These are phyloP conservation scores for Amblyteles armatorius DNA, from an alignment of 2,888 invertebrate species.

Conservation along the genomic window DNA sequence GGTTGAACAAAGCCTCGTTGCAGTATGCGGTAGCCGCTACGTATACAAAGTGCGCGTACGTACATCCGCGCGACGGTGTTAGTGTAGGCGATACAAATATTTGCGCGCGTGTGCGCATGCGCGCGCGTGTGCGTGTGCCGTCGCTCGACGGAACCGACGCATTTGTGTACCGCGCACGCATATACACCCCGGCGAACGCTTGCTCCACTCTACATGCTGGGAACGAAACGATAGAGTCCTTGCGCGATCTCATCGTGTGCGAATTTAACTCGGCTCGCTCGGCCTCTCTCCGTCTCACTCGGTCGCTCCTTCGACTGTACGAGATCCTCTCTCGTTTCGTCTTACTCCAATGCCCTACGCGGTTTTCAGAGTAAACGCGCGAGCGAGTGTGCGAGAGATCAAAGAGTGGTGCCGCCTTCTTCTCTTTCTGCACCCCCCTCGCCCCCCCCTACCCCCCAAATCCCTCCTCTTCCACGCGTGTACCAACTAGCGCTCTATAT, in stretches of 20 bases:
- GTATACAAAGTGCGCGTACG: background rate
- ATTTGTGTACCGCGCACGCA: slow-evolving; percentile 12
- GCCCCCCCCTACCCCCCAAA: too few relatives aligned
- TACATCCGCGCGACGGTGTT: background rate
- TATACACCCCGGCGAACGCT: background rate
- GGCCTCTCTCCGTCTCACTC: slow-evolving; percentile 5
- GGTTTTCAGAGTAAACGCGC: slow-evolving; percentile 60
- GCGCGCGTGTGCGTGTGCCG: background rate
- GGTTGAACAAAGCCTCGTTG: slow-evolving; percentile 72
- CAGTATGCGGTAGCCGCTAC: slow-evolving; percentile 6
- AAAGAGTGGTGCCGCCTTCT: slow-evolving; percentile 78
- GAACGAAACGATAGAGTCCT: slow-evolving; percentile 73
- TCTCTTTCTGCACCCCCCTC: slow-evolving; percentile 69
- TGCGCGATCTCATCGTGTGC: slow-evolving; percentile 69
- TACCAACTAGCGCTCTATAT: slow-evolving; percentile 42
- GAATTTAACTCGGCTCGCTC: slow-evolving; percentile 59
- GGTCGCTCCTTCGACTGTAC: slow-evolving; percentile 29
- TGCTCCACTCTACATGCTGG: slow-evolving; percentile 50
- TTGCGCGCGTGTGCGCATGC: background rate
- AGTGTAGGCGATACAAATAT: slow-evolving; percentile 4
- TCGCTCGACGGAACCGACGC: background rate
- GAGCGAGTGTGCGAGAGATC: slow-evolving; percentile 76
- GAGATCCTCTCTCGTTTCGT: slow-evolving; percentile 62
- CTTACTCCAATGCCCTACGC: slow-evolving; percentile 50
- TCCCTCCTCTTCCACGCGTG: slow-evolving; percentile 45